Evolutionary conservation across 1,140 invertebrate species (phyloP), one percentile per base, ranked within the genome.

Genomic region (Arctopsyche grandis): DNA sequence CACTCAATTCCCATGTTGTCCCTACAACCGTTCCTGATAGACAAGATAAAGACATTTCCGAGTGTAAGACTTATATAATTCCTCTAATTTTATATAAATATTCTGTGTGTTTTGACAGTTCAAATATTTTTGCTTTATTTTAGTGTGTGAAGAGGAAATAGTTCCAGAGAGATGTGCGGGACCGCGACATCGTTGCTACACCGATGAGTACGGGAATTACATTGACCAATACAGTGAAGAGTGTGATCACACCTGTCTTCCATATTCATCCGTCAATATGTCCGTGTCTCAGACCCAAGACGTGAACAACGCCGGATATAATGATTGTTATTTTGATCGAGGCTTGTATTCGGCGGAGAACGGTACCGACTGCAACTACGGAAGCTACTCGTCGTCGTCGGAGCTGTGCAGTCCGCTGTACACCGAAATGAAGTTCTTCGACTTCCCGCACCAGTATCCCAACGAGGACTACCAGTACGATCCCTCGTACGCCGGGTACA

Each of bases 141-240:
- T 19, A 44, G 75, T 56, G 9, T 75, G 74, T 46, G 81, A 82
- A 58, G 81, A 80, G 10, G 44, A 38, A 5, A 26, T 29, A 5
- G 19, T 46, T 7, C 70, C 24, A 44, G 70, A 77, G 19, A 26
- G 69, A 43, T 88, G 87, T 83, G 85, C 84, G n/a, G 83, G 82
- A 29, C 83, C 85, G 44, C 84, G 85, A 0, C 87, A 87, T 83
- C 84, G 84, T 78, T 85, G 86, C 74, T 86, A 88, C 75, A 88
- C 87, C 3, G 87, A 88, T 85, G 87, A 88, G 84, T 88, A 88
- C 84, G 87, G 87, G 56, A 88, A 88, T 84, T 88, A 87, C 83
- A 85, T 87, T 22, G 86, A 85, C 77, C 82, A 83, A 79, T 85
- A 84, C 74, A 82, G 82, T 44, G 84, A 84, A 79, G 84, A 86